These are phyloP conservation scores for Blera fallax DNA, from an alignment of 2,888 invertebrate genomes.

Conservation along the genomic window DNA sequence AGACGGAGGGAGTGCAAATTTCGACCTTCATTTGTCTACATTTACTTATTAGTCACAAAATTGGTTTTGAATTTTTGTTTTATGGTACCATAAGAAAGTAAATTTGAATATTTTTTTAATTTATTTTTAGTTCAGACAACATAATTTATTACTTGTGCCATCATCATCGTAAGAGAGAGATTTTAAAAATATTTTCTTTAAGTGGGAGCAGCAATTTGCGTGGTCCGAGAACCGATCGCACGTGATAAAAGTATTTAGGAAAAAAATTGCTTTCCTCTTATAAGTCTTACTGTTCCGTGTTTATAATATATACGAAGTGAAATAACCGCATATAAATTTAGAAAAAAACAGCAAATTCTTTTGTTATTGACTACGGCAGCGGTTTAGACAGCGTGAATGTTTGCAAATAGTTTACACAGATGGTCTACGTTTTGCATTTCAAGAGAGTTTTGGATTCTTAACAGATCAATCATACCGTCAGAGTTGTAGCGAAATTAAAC, in stretches of 20 bases:
- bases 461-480: background rate
- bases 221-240: background rate
- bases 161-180: background rate
- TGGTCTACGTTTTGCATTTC: background rate
- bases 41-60: slow-evolving; percentile 1
- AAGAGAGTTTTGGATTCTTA: background rate
- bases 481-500: background rate
- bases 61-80: background rate
- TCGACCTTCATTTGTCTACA: background rate
- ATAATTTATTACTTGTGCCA: background rate
- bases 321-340: background rate
- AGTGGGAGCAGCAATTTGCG: slow-evolving; percentile 6
- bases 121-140: background rate
- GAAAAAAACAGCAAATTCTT: background rate
- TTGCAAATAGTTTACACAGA: background rate
- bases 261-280: background rate
- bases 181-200: background rate
- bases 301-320: background rate
- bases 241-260: slow-evolving; percentile 5
- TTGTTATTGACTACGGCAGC: background rate
- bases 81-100: background rate
- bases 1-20: background rate
- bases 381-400: background rate
- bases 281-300: background rate
- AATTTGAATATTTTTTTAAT: background rate